Evolutionary conservation across 2,113 vertebrate genomes (phyloP), one percentile per base, ranked within the genome.

Genomic region (Gasterosteus nipponicus): DNA sequence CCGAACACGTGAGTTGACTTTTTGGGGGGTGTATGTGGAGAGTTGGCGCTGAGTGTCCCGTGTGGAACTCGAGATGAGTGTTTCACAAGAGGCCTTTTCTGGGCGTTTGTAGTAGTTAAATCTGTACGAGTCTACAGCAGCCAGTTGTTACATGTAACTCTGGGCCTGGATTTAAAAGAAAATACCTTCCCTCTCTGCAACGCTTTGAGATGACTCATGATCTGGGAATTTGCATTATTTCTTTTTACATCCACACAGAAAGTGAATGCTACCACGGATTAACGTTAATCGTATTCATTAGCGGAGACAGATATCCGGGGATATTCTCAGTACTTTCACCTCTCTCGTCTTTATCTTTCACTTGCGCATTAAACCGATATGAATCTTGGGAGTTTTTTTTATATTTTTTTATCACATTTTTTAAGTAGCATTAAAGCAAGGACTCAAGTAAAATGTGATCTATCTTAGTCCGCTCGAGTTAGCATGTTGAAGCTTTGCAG

Each of bases 231-330:
- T 84, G 39, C 80, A 82, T 82, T 7, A 73, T 85, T 81, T 80
- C 41, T 39, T 76, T 80, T 79, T 69, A 66, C 80, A 87, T 68
- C 77, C 72, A 77, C 78, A 90, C 86, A 77, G 87, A 90, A 87
- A 90, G 82, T 81, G 80, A 77, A 80, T 90, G 86, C 82, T 88
- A 69, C 83, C 78, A 85, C 86, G 92, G 87, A 86, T 81, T 91
- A 90, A 88, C 89, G 85, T 86, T 89, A 91, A 90, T 89, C 87
- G 44, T 84, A 85, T 91, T 93, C 92, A 94, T 94, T 93, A 93
- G 84, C 73, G 72, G 87, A 69, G 67, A 65, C 61, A 78, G 80
- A 84, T 89, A 91, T 84, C 88, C 63, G 69, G 80, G 82, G 86
- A 86, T 86, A 68, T 82, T 82, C 84, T 75, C 78, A 54, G 77